Percentiles rank a stretch among this genome's conserved stretches.
These are phyloP conservation scores for Sardinella longiceps DNA, from an alignment of 2,797 vertebrate species.

Conservation along the genomic window DNA sequence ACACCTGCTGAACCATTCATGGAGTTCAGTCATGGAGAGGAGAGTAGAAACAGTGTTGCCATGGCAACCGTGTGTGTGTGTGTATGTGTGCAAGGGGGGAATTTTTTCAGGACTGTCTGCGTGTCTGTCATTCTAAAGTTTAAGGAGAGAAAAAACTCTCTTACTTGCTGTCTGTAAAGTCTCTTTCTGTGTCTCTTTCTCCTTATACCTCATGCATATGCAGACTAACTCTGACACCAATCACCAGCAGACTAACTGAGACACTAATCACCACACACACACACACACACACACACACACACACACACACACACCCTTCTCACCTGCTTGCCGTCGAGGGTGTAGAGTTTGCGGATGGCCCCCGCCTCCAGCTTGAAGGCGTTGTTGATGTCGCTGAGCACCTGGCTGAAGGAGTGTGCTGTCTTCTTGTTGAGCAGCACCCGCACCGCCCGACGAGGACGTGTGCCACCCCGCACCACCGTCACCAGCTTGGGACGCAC, in stretches of 20 bases:
- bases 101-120: not conserved
- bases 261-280: conserved; percentile 19
- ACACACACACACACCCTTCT: conserved; percentile 40
- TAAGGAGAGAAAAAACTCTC: not conserved
- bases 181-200: conserved; percentile 37
- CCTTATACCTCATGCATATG: not conserved
- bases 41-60: conserved; percentile 52
- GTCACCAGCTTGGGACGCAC: conserved; percentile 98
- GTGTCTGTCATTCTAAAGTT: not conserved
- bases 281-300: conserved; percentile 26
- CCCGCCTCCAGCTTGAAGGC: conserved; percentile 98
- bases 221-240: not conserved
- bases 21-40: conserved; percentile 44
- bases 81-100: conserved; percentile 32
- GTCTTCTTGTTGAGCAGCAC: conserved; percentile 98
- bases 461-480: conserved; percentile 95
- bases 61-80: conserved; percentile 50
- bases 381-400: conserved; percentile 95
- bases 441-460: conserved; percentile 93
- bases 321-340: conserved; percentile 96
- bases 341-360: conserved; percentile 92
- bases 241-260: no score
- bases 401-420: conserved; percentile 94
- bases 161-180: conserved; percentile 45
- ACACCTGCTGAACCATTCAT: conserved; percentile 42